Percentiles rank a stretch among this genome's conserved stretches.
Evolutionary conservation across 2,888 invertebrate species (phyloP).

Genomic region (Philereme transversata): DNA sequence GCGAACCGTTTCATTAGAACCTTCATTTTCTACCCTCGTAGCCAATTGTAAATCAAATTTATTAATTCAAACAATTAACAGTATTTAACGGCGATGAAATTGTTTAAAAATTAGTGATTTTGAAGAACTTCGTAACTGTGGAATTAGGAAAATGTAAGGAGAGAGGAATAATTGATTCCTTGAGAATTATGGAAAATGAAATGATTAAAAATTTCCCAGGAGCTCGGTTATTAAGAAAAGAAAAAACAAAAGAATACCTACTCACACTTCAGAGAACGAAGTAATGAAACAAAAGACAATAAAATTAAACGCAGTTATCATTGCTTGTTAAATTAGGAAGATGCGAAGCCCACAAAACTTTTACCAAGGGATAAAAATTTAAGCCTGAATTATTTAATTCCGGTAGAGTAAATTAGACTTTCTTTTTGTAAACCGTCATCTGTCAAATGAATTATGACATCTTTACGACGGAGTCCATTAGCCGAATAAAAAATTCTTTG

Average conservation of each 20-base stretch:
- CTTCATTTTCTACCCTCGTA: constrained; percentile 55
- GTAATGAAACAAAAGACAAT: constrained; percentile 14
- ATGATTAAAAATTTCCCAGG: neutral
- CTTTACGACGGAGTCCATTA: constrained; percentile 62
- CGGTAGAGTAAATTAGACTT: constrained; percentile 55
- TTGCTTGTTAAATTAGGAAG: constrained; percentile 43
- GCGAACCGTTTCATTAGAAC: constrained; percentile 57
- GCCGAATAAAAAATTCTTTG: constrained; percentile 55
- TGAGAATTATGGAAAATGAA: neutral
- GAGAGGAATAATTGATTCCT: constrained; percentile 9
- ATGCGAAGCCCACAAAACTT: constrained; percentile 39
- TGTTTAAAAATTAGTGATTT: constrained; percentile 43
- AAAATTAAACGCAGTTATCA: constrained; percentile 29
- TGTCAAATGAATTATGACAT: constrained; percentile 67
- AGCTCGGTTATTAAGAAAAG: neutral
- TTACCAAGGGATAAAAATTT: constrained; percentile 53
- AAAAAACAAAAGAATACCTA: neutral
- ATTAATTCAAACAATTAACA: constrained; percentile 70
- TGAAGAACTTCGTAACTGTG: constrained; percentile 27
- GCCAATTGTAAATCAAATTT: constrained; percentile 59
- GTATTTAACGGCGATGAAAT: constrained; percentile 49
- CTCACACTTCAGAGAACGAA: neutral
- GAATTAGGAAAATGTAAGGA: constrained; percentile 14
- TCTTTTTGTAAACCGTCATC: constrained; percentile 57
- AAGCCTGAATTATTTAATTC: constrained; percentile 58